Conservation (phyloP, 2,797 vertebrate species). For the Urosaurus nigricauda region DNA sequence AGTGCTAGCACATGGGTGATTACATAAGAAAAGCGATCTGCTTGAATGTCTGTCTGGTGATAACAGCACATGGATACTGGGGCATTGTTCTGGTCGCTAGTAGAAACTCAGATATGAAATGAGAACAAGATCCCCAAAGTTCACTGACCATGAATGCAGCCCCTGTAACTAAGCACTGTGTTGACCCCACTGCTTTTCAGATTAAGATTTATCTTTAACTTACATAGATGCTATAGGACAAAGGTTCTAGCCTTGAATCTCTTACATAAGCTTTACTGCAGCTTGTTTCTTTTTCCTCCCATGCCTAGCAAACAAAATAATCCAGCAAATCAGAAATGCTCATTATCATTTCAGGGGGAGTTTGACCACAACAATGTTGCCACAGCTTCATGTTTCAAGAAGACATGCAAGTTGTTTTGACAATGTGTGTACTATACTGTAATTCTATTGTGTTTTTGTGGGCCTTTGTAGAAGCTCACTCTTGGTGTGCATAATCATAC, state of each 20-base stretch:
- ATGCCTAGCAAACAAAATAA: neutral
- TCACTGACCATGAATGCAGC: slow-evolving; percentile 3
- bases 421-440: neutral
- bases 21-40: slow-evolving; percentile 21
- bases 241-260: neutral
- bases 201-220: slow-evolving; percentile 26
- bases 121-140: slow-evolving; percentile 11
- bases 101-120: slow-evolving; percentile 27
- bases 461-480: neutral
- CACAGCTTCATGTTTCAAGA: neutral
- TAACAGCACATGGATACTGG: slow-evolving; percentile 15
- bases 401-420: neutral
- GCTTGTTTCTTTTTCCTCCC: neutral
- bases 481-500: neutral
- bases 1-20: slow-evolving; percentile 14
- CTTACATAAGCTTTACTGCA: neutral
- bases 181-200: slow-evolving; percentile 9
- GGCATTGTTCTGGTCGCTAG: slow-evolving; percentile 13
- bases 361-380: slow-evolving; percentile 14
- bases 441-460: slow-evolving; percentile 5
- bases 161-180: neutral
- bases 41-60: slow-evolving; percentile 1
- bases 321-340: neutral
- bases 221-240: neutral
- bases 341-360: slow-evolving; percentile 11